These are phyloP conservation scores for Apodemus agrarius DNA, from an alignment of 2,797 vertebrate genomes.

Conservation along the genomic window DNA sequence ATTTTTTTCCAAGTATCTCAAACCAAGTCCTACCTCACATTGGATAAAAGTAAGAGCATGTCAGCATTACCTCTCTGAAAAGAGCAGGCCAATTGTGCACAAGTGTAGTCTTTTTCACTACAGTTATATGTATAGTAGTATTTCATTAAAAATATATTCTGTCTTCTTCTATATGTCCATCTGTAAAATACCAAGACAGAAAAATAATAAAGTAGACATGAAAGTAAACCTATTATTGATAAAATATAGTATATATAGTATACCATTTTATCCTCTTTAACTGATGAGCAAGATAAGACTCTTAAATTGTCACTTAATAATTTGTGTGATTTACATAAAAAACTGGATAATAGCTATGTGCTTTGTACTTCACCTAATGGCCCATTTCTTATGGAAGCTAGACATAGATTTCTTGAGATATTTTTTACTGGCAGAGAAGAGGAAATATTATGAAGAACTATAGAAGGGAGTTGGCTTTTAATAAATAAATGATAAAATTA, in stretches of 20 bases:
- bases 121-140: not conserved
- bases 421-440: not conserved
- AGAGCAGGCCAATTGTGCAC: not conserved
- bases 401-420: not conserved
- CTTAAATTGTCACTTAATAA: not conserved
- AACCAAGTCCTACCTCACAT: not conserved
- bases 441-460: not conserved
- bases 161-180: not conserved
- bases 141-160: not conserved
- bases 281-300: not conserved
- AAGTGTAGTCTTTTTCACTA: not conserved
- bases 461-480: not conserved
- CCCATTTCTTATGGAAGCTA: not conserved
- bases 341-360: not conserved
- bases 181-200: not conserved
- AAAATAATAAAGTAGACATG: not conserved
- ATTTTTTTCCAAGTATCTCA: accelerated
- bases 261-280: not conserved
- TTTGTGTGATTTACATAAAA: not conserved
- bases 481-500: not conserved
- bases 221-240: not conserved
- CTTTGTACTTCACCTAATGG: accelerated
- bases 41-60: not conserved
- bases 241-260: not conserved
- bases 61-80: not conserved